These are phyloP conservation scores for Noctua pronuba DNA, from an alignment of 2,888 invertebrate species.

Conservation along the genomic window DNA sequence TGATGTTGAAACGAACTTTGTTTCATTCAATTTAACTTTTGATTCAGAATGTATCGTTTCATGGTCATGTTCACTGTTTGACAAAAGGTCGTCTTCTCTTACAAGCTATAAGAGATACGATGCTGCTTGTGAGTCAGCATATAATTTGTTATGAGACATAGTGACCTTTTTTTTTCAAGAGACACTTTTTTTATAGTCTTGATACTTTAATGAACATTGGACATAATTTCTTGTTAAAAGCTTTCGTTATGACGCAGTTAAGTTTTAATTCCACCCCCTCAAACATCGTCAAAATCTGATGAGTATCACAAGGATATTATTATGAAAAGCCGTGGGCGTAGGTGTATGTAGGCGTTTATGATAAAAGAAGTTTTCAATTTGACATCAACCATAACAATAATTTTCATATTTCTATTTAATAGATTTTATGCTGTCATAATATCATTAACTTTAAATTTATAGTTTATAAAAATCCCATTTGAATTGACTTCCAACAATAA, in stretches of 20 bases:
- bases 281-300: not conserved
- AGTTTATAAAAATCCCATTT: constrained; percentile 42
- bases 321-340: constrained; percentile 5
- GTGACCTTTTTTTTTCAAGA: not conserved
- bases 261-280: not conserved
- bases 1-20: constrained; percentile 13
- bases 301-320: constrained; percentile 10
- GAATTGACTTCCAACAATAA: constrained; percentile 38
- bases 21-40: constrained; percentile 24
- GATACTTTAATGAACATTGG: not conserved
- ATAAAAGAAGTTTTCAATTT: constrained; percentile 42
- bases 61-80: not conserved
- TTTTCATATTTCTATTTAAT: constrained; percentile 46
- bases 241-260: not conserved
- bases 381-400: constrained; percentile 27
- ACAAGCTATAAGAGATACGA: not conserved
- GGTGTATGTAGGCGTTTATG: constrained; percentile 42
- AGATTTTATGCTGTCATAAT: constrained; percentile 47
- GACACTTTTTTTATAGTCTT: not conserved
- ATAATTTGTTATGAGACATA: constrained; percentile 7
- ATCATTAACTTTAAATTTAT: constrained; percentile 53
- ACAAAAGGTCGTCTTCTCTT: constrained; percentile 20
- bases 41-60: not conserved
- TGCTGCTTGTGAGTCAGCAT: constrained; percentile 33
- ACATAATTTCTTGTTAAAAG: not conserved